phyloP scores from a whole-genome alignment of 2,888 invertebrate species.

The Synanthedon myopaeformis region DNA sequence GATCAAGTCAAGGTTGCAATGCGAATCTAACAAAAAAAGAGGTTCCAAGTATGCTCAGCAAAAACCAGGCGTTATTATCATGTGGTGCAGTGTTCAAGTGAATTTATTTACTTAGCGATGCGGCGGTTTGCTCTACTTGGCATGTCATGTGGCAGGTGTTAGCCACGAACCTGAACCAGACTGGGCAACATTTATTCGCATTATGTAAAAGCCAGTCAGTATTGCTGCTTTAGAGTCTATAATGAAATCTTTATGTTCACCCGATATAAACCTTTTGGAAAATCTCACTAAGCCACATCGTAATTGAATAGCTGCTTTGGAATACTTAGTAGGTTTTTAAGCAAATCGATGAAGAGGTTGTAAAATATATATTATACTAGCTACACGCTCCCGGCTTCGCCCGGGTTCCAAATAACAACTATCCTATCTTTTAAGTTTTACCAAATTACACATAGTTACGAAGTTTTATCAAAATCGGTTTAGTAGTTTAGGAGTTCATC shows the following conservation, averaged over 20 bases:
- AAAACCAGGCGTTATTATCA: slow-evolving; percentile 44
- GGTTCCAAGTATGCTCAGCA: slow-evolving; percentile 30
- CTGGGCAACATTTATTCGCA: slow-evolving; percentile 44
- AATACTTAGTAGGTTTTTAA: no score
- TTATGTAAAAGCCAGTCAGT: slow-evolving; percentile 23
- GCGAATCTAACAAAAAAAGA: slow-evolving; percentile 53
- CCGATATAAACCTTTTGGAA: background rate
- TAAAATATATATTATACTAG: no score
- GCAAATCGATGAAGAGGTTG: no score
- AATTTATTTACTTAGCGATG: slow-evolving; percentile 40
- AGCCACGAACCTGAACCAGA: slow-evolving; percentile 39
- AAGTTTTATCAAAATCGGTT: no score
- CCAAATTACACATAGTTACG: no score
- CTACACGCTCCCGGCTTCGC: no score
- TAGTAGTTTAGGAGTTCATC: no score
- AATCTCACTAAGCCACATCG: no score
- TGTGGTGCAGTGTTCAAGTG: slow-evolving; percentile 37
- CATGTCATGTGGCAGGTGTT: slow-evolving; percentile 44
- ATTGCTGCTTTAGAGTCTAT: slow-evolving; percentile 6
- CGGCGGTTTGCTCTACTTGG: slow-evolving; percentile 24
- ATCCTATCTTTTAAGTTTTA: no score
- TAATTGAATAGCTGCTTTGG: no score
- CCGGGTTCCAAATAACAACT: no score
- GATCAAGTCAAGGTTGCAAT: slow-evolving; percentile 57
- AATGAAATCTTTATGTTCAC: background rate